Conservation (phyloP, 2,113 vertebrate species). For the Mugil cephalus region DNA sequence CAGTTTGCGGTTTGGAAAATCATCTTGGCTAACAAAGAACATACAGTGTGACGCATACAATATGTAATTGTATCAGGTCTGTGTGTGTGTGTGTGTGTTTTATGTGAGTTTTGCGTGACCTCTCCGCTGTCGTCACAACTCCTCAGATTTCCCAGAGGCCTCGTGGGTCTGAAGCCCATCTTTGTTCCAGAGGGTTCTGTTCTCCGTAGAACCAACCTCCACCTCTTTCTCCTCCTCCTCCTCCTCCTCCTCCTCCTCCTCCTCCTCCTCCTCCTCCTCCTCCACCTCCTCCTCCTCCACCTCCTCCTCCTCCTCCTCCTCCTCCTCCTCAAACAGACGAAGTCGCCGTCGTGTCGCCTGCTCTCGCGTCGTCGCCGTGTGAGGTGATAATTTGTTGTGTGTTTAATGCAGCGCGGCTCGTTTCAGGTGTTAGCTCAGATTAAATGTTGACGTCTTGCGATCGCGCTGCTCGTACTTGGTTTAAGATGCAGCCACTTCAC, state of each 20-base stretch:
- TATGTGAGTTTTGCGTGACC: constrained; percentile 33
- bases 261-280: too few species aligned
- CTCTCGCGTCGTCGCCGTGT: too few species aligned
- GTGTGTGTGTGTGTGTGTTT: background rate
- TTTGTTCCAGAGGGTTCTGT: constrained; percentile 45
- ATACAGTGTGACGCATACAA: constrained; percentile 30
- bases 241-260: too few species aligned
- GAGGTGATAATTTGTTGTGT: constrained; percentile 6
- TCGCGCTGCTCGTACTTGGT: constrained; percentile 33
- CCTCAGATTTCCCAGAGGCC: constrained; percentile 46
- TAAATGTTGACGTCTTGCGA: constrained; percentile 32
- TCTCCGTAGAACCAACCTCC: background rate
- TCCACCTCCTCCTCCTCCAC: too few species aligned
- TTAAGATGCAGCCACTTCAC: constrained; percentile 37
- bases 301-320: too few species aligned
- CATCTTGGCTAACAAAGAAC: constrained; percentile 34
- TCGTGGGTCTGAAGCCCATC: constrained; percentile 24
- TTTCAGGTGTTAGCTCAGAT: constrained; percentile 37
- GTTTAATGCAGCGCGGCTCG: constrained; percentile 15
- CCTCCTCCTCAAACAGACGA: too few species aligned
- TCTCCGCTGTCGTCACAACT: constrained; percentile 31
- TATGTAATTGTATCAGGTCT: constrained; percentile 16
- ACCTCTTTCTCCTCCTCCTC: too few species aligned
- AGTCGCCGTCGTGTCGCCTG: too few species aligned
- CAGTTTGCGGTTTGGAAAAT: constrained; percentile 6